phyloP scores from a whole-genome alignment of 2,888 invertebrate genomes.

The Harpalus rufipes region DNA sequence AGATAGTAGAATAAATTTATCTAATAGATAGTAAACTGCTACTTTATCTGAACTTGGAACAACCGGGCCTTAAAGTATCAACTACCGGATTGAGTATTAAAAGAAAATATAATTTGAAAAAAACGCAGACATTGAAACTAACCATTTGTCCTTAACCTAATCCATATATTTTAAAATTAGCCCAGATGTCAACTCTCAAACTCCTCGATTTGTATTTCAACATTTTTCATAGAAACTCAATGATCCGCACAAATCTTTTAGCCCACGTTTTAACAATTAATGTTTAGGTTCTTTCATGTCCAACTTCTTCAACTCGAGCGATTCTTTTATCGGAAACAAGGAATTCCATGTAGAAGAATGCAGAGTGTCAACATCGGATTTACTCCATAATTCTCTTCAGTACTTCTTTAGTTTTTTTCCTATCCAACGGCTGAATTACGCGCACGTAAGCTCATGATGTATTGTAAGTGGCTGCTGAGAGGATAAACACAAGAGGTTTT shows the following conservation, averaged over 20 bases:
- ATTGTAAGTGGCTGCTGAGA: conserved; percentile 27
- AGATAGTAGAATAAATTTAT: too few species aligned
- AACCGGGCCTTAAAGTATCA: too few species aligned
- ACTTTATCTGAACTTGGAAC: too few species aligned
- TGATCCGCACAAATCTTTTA: conserved; percentile 1
- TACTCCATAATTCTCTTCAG: conserved; percentile 20
- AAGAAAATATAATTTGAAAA: too few species aligned
- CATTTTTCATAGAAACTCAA: neutral
- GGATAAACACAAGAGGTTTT: conserved; percentile 27
- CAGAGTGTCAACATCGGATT: conserved; percentile 33
- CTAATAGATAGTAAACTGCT: too few species aligned
- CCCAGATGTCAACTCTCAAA: too few species aligned
- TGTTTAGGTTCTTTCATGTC: conserved; percentile 23
- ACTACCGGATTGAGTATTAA: too few species aligned
- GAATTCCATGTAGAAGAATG: conserved; percentile 23
- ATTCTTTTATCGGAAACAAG: conserved; percentile 25
- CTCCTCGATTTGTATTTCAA: too few species aligned
- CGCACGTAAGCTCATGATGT: conserved; percentile 29
- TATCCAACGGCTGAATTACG: conserved; percentile 15
- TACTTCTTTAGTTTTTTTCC: conserved; percentile 32
- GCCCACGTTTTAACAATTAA: conserved; percentile 24
- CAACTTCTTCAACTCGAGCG: conserved; percentile 28
- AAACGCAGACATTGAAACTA: too few species aligned
- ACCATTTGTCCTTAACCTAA: too few species aligned
- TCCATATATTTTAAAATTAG: too few species aligned